Evolutionary conservation across 2,888 invertebrate genomes (phyloP).

Genomic region (Tethea ocularis): DNA sequence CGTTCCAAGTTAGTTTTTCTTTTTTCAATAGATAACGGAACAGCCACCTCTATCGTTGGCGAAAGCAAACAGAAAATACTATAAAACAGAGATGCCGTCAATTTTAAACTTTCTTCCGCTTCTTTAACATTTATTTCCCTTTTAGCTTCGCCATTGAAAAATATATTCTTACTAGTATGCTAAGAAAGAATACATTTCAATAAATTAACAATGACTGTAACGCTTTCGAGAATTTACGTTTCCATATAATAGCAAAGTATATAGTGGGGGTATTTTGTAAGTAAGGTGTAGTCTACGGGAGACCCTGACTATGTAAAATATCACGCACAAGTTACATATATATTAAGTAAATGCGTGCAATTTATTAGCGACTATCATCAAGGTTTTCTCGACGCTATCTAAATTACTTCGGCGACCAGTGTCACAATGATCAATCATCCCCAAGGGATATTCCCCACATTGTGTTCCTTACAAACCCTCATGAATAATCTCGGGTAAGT

Average conservation of each 20-base stretch:
- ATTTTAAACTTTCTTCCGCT: background rate
- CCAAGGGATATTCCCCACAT: constrained; percentile 33
- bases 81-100: constrained; percentile 14
- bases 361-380: constrained; percentile 38
- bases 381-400: constrained; percentile 40
- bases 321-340: constrained; percentile 23
- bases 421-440: constrained; percentile 57
- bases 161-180: background rate
- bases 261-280: background rate
- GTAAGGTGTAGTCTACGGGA: background rate
- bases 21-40: background rate
- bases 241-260: background rate
- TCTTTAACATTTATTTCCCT: background rate
- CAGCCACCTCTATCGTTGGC: background rate
- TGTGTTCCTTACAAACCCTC: constrained; percentile 33
- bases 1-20: no score
- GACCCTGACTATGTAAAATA: background rate
- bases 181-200: background rate
- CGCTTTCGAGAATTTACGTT: background rate
- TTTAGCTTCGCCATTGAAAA: background rate
- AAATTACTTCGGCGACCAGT: constrained; percentile 36
- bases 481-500: constrained; percentile 49
- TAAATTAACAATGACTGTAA: background rate
- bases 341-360: constrained; percentile 26
- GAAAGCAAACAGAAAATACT: background rate